Evolutionary conservation across 1,140 invertebrate species (phyloP).

Genomic region (Rhynchophorus ferrugineus): DNA sequence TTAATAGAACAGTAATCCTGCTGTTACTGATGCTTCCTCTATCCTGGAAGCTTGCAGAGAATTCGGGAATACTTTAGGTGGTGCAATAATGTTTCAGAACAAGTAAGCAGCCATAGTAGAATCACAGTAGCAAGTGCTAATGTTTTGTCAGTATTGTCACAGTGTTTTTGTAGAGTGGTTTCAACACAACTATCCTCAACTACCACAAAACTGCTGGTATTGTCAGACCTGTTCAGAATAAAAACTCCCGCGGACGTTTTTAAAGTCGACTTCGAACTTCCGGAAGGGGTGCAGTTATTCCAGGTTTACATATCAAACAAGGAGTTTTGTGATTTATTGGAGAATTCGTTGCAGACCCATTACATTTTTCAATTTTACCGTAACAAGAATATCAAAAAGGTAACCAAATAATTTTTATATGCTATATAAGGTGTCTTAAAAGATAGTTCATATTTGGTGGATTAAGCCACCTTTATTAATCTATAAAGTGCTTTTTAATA

Average conservation of each 20-base stretch:
- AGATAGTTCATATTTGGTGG: too few species aligned
- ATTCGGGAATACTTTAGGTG: slow-evolving; percentile 64
- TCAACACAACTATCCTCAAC: slow-evolving; percentile 65
- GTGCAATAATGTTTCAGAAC: slow-evolving; percentile 73
- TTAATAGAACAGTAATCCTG: slow-evolving; percentile 6
- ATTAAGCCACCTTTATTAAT: too few species aligned
- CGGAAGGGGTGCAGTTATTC: slow-evolving; percentile 67
- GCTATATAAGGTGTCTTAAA: neutral
- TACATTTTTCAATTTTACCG: slow-evolving; percentile 26
- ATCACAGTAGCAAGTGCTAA: neutral
- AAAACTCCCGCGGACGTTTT: slow-evolving; percentile 67
- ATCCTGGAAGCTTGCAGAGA: slow-evolving; percentile 69
- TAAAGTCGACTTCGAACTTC: slow-evolving; percentile 56
- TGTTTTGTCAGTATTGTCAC: neutral
- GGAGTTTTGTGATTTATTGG: slow-evolving; percentile 50
- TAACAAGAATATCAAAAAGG: slow-evolving; percentile 30
- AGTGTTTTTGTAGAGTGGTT: slow-evolving; percentile 57
- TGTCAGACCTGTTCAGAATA: slow-evolving; percentile 73
- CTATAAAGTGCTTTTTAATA: too few species aligned
- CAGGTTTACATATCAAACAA: slow-evolving; percentile 62
- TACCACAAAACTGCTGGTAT: slow-evolving; percentile 66
- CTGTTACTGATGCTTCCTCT: slow-evolving; percentile 61
- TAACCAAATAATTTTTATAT: slow-evolving; percentile 4
- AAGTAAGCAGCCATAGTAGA: slow-evolving; percentile 29
- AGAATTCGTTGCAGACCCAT: slow-evolving; percentile 33